Base-by-base conservation (phyloP, 2,113 vertebrate genomes). In the Collichthys lucidus region DNA sequence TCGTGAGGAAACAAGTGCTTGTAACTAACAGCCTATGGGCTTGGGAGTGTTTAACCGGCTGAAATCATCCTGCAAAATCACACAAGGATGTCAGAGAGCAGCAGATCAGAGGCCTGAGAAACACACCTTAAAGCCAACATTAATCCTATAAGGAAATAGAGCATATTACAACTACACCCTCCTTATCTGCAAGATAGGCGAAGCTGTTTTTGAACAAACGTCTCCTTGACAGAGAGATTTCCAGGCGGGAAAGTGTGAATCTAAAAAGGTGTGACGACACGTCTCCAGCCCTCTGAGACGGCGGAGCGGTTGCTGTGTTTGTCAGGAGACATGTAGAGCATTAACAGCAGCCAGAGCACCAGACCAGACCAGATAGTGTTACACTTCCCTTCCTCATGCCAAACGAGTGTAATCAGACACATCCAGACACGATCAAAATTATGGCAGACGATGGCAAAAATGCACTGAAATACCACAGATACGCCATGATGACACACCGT, bases 301-400 rank as follows among this genome's bases (percentile, higher is more conserved):
- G 71, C 10, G 29, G 68, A 71, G 63, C 40, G n/a, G 62, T 77
- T 60, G 84, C 77, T 22, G 65, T 74, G 87, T 81, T 80, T 79
- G 73, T 76, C 59, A 75, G 60, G 61, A 82, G 76, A 57, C 77
- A 67, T 14, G 65, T 66, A 35, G 80, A 79, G 62, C 75, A 55
- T 72, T 65, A 80, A 73, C 78, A 83, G n/a, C 62, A 80, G 71
- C 50, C 68, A 10, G 70, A 82, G 81, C 50, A 72, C 50, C 66
- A 84, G 71, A 76, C 69, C 74, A 83, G 75, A 84, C 73, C 35
- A 83, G 73, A 91, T 17, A 81, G 80, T 62, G 85, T 89, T 86
- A 81, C 89, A 77, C 82, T 72, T 76, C 69, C 66, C 59, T 56
- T 78, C 59, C 55, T 71, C 65, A 46, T 26, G 59, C 73, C 52